These are phyloP conservation scores for Cyclina sinensis DNA, from an alignment of 1,140 invertebrate species.

Conservation along the genomic window DNA sequence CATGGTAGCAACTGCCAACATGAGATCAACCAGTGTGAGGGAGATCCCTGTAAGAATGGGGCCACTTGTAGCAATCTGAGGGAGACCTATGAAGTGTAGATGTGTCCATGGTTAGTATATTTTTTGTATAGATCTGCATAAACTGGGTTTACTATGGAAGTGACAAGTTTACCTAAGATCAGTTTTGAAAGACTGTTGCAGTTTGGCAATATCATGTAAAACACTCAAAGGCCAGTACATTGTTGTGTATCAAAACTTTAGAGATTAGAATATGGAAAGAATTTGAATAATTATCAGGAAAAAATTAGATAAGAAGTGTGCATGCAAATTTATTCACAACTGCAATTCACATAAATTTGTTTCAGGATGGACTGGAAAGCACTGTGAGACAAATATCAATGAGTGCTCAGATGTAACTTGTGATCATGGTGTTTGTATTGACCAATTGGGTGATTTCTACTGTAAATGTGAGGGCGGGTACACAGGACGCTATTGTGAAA, in stretches of 20 bases:
- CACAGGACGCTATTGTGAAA: conserved; percentile 31
- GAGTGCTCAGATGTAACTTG: conserved; percentile 40
- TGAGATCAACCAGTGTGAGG: conserved; percentile 60
- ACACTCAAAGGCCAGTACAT: no score
- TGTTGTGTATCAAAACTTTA: no score
- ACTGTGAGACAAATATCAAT: conserved; percentile 61
- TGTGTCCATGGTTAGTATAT: conserved; percentile 69
- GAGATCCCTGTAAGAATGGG: conserved; percentile 63
- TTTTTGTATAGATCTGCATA: no score
- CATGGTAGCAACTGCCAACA: conserved; percentile 52
- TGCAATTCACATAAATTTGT: no score
- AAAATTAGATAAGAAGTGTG: no score
- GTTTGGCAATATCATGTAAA: no score
- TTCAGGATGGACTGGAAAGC: conserved; percentile 52
- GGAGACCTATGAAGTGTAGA: conserved; percentile 70
- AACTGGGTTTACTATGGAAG: no score
- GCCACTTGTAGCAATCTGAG: conserved; percentile 60
- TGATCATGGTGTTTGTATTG: conserved; percentile 40
- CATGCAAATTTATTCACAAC: no score
- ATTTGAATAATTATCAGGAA: no score
- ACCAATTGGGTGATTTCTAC: conserved; percentile 19
- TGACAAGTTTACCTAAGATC: no score
- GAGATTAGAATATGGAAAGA: no score
- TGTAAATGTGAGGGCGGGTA: conserved; percentile 48
- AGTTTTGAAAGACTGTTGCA: no score